Conservation (phyloP, 2,113 vertebrate genomes). For the Heterotilapia buettikoferi region DNA sequence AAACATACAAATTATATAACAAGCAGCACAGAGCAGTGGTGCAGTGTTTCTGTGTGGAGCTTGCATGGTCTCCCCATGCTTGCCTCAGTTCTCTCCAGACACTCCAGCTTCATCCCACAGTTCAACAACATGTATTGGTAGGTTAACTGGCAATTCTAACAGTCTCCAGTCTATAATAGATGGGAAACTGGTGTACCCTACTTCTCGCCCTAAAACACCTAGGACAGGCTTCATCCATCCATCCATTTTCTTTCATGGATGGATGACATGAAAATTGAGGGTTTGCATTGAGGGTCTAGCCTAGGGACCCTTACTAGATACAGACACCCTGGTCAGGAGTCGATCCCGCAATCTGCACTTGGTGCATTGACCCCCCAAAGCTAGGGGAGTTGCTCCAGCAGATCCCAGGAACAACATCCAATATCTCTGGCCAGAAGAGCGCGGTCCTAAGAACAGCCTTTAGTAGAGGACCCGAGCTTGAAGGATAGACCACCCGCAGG, state of each 20-base stretch:
- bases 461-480: not conserved
- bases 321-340: not conserved
- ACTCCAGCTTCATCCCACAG: not conserved
- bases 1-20: not conserved
- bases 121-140: not conserved
- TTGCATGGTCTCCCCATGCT: not conserved
- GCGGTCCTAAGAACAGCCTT: not conserved
- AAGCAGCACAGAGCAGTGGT: not conserved
- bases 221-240: not conserved
- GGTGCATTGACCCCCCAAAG: not conserved
- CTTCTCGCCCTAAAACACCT: not conserved
- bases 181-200: not conserved
- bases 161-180: not conserved
- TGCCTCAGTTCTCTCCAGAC: not conserved
- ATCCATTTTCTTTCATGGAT: not conserved
- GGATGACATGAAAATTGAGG: too few relatives aligned
- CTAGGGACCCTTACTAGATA: not conserved
- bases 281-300: not conserved
- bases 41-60: not conserved
- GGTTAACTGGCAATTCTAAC: not conserved
- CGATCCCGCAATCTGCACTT: not conserved
- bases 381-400: not conserved
- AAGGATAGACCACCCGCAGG: not conserved
- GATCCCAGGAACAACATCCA: not conserved
- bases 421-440: not conserved